Evolutionary conservation across 2,888 invertebrate species (phyloP).

Genomic region (Amphipoea oculea): DNA sequence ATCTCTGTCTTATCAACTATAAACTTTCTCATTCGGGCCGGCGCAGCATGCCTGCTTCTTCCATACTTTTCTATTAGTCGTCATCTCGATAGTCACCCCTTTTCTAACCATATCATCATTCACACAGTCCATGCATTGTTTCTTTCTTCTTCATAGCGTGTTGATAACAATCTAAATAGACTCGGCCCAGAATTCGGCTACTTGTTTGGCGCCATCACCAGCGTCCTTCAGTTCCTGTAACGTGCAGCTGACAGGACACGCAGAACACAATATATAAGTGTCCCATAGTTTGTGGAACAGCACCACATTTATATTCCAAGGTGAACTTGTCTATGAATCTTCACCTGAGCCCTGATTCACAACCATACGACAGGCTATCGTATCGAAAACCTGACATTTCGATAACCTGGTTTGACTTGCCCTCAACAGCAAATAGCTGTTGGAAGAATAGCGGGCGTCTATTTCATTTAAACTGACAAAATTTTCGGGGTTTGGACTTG

Average conservation of each 20-base stretch:
- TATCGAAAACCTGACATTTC: too few relatives aligned
- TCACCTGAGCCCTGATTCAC: not conserved
- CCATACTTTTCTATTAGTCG: not conserved
- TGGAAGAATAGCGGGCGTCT: too few relatives aligned
- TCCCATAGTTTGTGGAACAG: not conserved
- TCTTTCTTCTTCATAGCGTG: not conserved
- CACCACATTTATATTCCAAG: not conserved
- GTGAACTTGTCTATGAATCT: not conserved
- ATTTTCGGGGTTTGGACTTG: too few relatives aligned
- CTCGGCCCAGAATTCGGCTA: not conserved
- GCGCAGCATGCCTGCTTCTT: too few relatives aligned
- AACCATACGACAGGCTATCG: too few relatives aligned
- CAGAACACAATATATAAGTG: not conserved
- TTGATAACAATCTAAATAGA: not conserved
- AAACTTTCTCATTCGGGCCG: too few relatives aligned
- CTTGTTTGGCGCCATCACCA: not conserved
- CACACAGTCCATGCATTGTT: not conserved
- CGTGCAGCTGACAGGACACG: not conserved
- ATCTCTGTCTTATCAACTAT: too few relatives aligned
- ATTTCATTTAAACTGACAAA: too few relatives aligned
- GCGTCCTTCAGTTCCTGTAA: not conserved
- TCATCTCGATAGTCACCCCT: not conserved
- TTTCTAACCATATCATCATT: not conserved
- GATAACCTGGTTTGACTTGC: too few relatives aligned
- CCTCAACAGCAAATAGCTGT: too few relatives aligned